These are phyloP conservation scores for Ephydatia muelleri DNA, from an alignment of 37 sponge, comb jelly and placozoan genomes.

Conservation along the genomic window DNA sequence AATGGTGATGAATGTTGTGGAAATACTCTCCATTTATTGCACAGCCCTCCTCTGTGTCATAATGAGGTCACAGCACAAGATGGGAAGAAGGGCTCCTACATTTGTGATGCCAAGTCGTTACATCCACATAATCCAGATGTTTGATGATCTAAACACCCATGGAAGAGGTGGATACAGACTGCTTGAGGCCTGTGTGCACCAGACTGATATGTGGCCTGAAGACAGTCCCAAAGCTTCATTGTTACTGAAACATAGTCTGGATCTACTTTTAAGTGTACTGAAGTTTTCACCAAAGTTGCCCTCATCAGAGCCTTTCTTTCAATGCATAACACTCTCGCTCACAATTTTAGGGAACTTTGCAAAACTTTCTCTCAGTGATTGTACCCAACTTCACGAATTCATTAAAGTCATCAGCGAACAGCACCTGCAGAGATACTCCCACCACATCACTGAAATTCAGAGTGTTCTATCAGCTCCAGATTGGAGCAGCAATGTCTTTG, in stretches of 20 bases:
- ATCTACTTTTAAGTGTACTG: not conserved
- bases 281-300: not conserved
- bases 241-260: not conserved
- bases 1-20: not conserved
- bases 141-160: not conserved
- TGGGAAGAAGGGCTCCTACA: not conserved
- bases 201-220: not conserved
- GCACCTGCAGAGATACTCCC: not conserved
- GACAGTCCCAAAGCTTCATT: not conserved
- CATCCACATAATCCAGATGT: not conserved
- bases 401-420: not conserved
- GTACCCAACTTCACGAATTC: not conserved
- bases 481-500: not conserved
- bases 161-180: not conserved
- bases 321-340: not conserved
- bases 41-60: not conserved
- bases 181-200: not conserved
- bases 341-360: not conserved
- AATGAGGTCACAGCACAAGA: not conserved
- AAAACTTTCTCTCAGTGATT: not conserved
- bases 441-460: not conserved
- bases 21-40: not conserved
- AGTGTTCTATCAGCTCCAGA: not conserved
- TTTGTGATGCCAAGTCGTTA: not conserved
- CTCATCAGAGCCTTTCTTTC: not conserved